phyloP scores from a whole-genome alignment of 92 coral and sea anemone species.

The Nematostella vectensis region DNA sequence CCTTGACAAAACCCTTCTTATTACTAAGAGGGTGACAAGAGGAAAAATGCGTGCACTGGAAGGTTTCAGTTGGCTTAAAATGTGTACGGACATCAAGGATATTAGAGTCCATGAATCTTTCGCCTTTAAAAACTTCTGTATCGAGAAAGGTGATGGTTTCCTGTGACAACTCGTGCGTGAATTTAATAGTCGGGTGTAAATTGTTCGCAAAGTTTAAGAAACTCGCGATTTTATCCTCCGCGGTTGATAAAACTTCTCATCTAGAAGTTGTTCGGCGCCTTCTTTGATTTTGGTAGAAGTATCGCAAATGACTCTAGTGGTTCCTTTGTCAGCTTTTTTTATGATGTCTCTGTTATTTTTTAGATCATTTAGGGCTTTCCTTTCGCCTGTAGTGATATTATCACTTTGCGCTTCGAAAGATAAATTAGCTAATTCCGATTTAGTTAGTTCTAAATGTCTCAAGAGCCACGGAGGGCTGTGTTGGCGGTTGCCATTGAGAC shows the following conservation, averaged over 20 bases:
- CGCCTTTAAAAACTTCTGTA: too few relatives aligned
- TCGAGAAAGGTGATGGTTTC: too few relatives aligned
- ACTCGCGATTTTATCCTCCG: too few relatives aligned
- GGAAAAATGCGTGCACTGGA: too few relatives aligned
- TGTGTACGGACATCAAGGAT: too few relatives aligned
- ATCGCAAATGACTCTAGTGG: conserved; percentile 4
- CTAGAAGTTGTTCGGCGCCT: neutral
- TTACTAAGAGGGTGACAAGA: too few relatives aligned
- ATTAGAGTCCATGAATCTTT: too few relatives aligned
- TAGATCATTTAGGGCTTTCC: conserved; percentile 16
- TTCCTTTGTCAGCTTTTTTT: conserved; percentile 34
- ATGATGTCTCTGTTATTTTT: conserved; percentile 2
- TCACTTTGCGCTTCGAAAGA: conserved; percentile 5
- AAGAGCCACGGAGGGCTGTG: conserved; percentile 42
- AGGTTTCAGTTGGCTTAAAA: too few relatives aligned
- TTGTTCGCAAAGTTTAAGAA: too few relatives aligned
- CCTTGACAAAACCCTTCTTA: too few relatives aligned
- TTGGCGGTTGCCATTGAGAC: conserved; percentile 39
- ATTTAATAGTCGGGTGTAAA: too few relatives aligned
- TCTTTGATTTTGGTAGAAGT: neutral
- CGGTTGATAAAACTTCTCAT: neutral
- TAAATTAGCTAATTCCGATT: conserved; percentile 7
- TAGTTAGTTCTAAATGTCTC: conserved; percentile 22
- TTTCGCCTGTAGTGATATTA: conserved; percentile 19
- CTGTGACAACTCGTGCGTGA: too few relatives aligned